These are phyloP conservation scores for Aromia moschata DNA, from an alignment of 2,888 invertebrate species.

Conservation along the genomic window DNA sequence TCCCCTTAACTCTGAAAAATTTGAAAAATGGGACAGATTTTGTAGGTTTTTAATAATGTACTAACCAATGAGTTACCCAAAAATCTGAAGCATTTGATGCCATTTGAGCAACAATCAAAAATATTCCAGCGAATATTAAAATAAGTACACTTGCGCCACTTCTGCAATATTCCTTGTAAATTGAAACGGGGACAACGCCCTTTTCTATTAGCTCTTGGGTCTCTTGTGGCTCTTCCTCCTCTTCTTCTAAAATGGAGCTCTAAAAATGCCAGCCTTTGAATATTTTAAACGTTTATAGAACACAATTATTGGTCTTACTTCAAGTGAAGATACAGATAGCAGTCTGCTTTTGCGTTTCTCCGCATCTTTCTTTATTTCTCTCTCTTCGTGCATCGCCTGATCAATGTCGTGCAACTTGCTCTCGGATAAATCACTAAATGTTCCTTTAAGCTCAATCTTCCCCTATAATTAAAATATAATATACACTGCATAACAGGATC, in stretches of 20 bases:
- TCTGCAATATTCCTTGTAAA: conserved; percentile 75
- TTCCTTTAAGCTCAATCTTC: conserved; percentile 69
- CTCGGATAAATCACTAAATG: conserved; percentile 67
- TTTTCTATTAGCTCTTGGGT: conserved; percentile 72
- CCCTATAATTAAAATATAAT: too few relatives aligned
- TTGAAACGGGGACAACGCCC: conserved; percentile 70
- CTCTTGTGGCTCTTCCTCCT: conserved; percentile 67
- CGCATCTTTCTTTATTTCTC: conserved; percentile 51
- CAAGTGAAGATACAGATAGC: conserved; percentile 43
- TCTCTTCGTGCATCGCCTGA: conserved; percentile 40
- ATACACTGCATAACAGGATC: too few relatives aligned
- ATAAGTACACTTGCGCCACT: conserved; percentile 71
- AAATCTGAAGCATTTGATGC: conserved; percentile 77
- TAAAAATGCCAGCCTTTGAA: conserved; percentile 19
- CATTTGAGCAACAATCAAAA: conserved; percentile 74
- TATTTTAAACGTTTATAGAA: too few relatives aligned
- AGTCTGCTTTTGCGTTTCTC: conserved; percentile 36
- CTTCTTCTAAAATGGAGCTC: conserved; percentile 37
- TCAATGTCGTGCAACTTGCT: conserved; percentile 56
- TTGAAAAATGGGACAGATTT: too few relatives aligned
- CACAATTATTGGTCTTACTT: conserved; percentile 41
- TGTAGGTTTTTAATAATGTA: too few relatives aligned
- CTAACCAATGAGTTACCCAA: conserved; percentile 81
- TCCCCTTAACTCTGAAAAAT: too few relatives aligned
- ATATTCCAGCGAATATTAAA: conserved; percentile 66